Percentiles rank a stretch among this genome's conserved stretches.
These are phyloP conservation scores for Stenolophus ochropezus DNA, from an alignment of 2,888 invertebrate genomes.

Conservation along the genomic window DNA sequence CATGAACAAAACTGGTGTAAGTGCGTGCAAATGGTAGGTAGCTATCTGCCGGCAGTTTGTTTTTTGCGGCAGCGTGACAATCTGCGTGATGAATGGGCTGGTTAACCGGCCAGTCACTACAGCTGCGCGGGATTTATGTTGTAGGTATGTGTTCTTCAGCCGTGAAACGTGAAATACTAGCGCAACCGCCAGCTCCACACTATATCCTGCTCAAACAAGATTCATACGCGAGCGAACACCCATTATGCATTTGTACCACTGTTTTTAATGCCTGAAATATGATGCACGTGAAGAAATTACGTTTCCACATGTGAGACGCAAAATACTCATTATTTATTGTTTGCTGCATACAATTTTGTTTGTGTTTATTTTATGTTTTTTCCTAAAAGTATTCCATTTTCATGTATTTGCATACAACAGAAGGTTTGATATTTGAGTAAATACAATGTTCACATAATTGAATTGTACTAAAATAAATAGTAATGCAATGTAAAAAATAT, in stretches of 20 bases:
- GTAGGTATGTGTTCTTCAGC: constrained; percentile 22
- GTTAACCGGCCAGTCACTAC: constrained; percentile 13
- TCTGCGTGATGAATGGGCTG: constrained; percentile 6
- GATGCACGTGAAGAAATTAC: not conserved
- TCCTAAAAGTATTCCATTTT: too few species aligned
- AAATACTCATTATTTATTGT: not conserved
- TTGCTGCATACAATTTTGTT: too few species aligned
- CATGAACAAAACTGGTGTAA: not conserved
- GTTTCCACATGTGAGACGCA: not conserved
- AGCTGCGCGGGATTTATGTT: constrained; percentile 18
- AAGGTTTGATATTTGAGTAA: too few species aligned
- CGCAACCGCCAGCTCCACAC: not conserved
- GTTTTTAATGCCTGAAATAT: not conserved
- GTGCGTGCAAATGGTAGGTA: not conserved
- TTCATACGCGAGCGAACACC: not conserved
- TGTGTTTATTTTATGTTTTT: too few species aligned
- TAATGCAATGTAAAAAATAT: too few species aligned
- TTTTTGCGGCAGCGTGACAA: not conserved
- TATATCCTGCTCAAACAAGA: constrained; percentile 4
- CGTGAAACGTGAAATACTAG: constrained; percentile 1
- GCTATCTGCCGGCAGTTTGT: not conserved
- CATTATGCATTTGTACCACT: not conserved
- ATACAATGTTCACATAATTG: too few species aligned
- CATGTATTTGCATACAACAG: too few species aligned
- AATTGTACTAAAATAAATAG: too few species aligned